Percentiles rank a stretch among this genome's conserved stretches.
Evolutionary conservation across 2,888 invertebrate genomes (phyloP).

Genomic region (Megalurothrips usitatus): DNA sequence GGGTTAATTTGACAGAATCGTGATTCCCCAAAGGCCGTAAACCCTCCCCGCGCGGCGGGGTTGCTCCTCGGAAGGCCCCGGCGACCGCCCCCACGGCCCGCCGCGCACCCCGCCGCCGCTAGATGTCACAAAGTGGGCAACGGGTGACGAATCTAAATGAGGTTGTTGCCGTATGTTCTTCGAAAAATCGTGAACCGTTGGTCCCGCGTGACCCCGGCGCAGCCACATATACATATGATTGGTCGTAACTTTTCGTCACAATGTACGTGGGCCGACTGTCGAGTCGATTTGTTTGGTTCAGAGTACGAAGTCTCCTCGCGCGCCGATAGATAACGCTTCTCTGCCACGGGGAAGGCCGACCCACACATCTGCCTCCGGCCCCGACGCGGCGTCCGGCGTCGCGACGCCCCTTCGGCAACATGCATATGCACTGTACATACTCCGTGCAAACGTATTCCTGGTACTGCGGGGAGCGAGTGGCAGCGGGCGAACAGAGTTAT

Average conservation of each 20-base stretch:
- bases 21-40: constrained; percentile 1
- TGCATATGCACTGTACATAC: no score
- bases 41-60: background rate
- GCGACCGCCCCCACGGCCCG: background rate
- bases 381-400: no score
- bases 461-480: no score
- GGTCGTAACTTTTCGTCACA: constrained; percentile 1
- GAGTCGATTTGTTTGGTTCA: background rate
- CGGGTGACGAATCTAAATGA: constrained; percentile 4
- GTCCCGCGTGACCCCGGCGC: background rate
- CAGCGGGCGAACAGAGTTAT: no score
- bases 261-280: background rate
- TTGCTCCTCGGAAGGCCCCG: background rate
- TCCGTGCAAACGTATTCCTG: no score
- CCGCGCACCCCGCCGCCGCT: background rate
- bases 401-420: no score
- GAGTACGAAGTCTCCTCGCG: background rate
- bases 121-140: background rate
- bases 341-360: background rate
- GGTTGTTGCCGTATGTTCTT: background rate
- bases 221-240: background rate
- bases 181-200: constrained; percentile 8
- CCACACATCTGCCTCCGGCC: background rate
- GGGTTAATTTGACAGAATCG: constrained; percentile 6
- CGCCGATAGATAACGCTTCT: background rate